Evolutionary conservation across 2,797 vertebrate genomes (phyloP).

Genomic region (Neostethus bicornis): DNA sequence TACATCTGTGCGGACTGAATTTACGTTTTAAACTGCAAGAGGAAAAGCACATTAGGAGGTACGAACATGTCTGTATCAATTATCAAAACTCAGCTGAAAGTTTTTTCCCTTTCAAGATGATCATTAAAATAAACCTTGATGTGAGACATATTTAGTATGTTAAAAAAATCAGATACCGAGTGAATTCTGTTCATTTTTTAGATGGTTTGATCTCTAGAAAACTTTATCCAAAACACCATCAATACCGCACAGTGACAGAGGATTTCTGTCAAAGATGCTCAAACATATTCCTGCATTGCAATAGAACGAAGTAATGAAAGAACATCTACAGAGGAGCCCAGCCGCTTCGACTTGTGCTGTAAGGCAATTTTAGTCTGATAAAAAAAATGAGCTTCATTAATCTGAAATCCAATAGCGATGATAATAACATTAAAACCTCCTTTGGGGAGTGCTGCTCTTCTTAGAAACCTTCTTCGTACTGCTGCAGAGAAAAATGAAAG

Average conservation of each 20-base stretch:
- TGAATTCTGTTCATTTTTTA: not conserved
- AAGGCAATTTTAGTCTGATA: constrained; percentile 53
- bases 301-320: constrained; percentile 49
- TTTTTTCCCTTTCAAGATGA: constrained; percentile 16
- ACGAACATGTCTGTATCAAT: constrained; percentile 36
- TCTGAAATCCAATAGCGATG: constrained; percentile 66
- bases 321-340: constrained; percentile 35
- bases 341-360: constrained; percentile 53
- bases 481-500: constrained; percentile 29
- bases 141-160: not conserved
- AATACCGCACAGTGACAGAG: constrained; percentile 9
- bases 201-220: not conserved
- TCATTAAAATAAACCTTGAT: constrained; percentile 15
- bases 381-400: constrained; percentile 64
- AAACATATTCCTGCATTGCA: constrained; percentile 27
- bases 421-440: constrained; percentile 51
- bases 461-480: constrained; percentile 34
- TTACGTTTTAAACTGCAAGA: constrained; percentile 15
- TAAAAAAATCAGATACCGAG: constrained; percentile 1
- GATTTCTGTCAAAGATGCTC: constrained; percentile 21
- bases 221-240: not conserved
- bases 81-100: constrained; percentile 10
- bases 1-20: constrained; percentile 3
- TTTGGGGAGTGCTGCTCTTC: constrained; percentile 23
- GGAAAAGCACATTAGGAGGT: constrained; percentile 20